Evolutionary conservation across 2,888 invertebrate species (phyloP), one percentile per base, ranked within the genome.

Genomic region (Xanthostigma xanthostigma): DNA sequence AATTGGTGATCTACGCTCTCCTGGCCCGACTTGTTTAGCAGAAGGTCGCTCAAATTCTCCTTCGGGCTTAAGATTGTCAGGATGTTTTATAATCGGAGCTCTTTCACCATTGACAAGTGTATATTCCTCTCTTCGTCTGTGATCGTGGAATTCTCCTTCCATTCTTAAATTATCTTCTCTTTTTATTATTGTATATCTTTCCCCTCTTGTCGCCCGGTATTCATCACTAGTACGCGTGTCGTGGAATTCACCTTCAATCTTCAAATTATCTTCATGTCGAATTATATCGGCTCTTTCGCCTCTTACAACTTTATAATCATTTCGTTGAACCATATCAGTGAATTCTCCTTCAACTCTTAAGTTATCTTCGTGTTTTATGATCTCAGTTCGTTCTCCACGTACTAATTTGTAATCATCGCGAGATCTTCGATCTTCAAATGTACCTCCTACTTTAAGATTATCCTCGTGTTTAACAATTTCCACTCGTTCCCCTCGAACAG

Each of bases 201-300:
- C 76, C n/a, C 74, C 76, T 57, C 72, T 74, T 1, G 68, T 69
- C 33, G 69, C 65, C 52, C 64, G 75, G 58, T 71, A 78, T 58
- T 79, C 79, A 58, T 81, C 74, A 53, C 75, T 64, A 52, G 73
- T 72, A 55, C 61, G 58, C 50, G 58, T 61, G 51, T 66, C 64
- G 35, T 59, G 62, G 64, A 79, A 72, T 55, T 75, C 73, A 2
- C 83, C 84, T 62, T 81, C 81, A 73, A 83, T 76, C 59, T 71
- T 75, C 2, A 83, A 64, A 60, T 84, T 78, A 60, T 84, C 84
- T 62, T 79, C 76, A 54, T 75, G 79, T 58, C 62, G 72, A 2
- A 78, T 72, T 2, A 79, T 64, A 49, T 78, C 74, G 2, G 74
- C 72, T 48, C 79, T 67, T 59, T 83, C 82, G 8, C 76, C 79